Base-by-base conservation (phyloP, 2,888 invertebrate genomes). In the Arctia plantaginis region DNA sequence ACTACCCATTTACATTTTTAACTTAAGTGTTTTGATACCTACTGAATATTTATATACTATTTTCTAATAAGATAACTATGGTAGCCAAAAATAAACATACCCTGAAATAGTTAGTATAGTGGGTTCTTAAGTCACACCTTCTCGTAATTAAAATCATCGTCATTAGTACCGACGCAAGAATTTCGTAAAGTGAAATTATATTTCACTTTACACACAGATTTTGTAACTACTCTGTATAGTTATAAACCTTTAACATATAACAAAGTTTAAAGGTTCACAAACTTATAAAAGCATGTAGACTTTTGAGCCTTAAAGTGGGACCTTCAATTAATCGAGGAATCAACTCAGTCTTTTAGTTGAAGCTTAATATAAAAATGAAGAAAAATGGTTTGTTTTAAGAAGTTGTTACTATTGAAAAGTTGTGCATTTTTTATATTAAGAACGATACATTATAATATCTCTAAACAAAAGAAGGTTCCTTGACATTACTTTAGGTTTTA, bases 21-120 rank as follows among this genome's bases (percentile, higher is more conserved):
- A 85, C 76, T 77, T 78, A 80, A 85, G 80, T 83, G 82, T 82
- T 83, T 77, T 78, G 78, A 84, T 80, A 71, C 80, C 69, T 77
- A 75, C 80, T 85, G 85, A 85, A 85, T 85, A 85, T 83, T 85
- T 81, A 85, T 82, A 74, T 35, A 59, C 62, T 76, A 73, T 72
- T 72, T 71, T 69, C 64, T 64, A 73, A 67, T 70, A 72, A 76
- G 69, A 76, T 76, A 70, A 67, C 69, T 62, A 62, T 73, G 39
- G 51, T 68, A 69, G 55, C 65, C 23, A 68, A 65, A 65, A 59
- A 67, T 30, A 59, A 59, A 44, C 39, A 70, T 65, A 47, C 66
- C 59, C 15, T 64, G 12, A 41, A 73, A 65, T 64, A 65, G n/a
- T 55, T 55, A 55, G 51, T 55, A 55, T n/a, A 72, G 55, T 66